Percentiles rank a stretch among this genome's conserved stretches.
phyloP scores from a whole-genome alignment of 2,797 vertebrate genomes.

The Lepilemur septentrionalis region DNA sequence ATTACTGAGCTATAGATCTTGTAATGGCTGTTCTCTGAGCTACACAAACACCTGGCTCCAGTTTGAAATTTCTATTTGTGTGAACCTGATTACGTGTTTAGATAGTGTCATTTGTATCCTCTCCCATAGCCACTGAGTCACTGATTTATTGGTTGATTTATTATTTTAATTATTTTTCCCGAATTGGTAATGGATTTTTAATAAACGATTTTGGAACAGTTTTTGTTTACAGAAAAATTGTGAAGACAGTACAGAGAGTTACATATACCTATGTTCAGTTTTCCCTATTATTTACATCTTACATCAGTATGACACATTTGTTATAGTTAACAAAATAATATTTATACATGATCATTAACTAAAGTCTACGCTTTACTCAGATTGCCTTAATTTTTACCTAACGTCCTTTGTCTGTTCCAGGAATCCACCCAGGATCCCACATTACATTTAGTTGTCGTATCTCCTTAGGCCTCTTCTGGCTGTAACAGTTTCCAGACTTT shows the following conservation, averaged over 20 bases:
- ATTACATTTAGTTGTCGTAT: not conserved
- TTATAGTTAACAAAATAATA: not conserved
- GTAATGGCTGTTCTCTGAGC: not conserved
- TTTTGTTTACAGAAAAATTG: slow-evolving; percentile 33
- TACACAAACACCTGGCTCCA: not conserved
- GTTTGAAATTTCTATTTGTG: slow-evolving; percentile 35
- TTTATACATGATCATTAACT: not conserved
- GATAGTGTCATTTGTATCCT: not conserved
- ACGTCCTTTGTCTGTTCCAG: not conserved
- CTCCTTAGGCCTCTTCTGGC: not conserved
- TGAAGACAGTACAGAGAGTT: not conserved
- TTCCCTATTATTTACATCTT: not conserved
- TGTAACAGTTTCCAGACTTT: not conserved
- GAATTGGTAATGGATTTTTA: slow-evolving; percentile 28
- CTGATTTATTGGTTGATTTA: not conserved
- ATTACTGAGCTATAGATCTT: not conserved
- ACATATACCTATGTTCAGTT: not conserved
- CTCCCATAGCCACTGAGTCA: not conserved
- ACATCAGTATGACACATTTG: not conserved
- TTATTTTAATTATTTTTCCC: slow-evolving; percentile 25
- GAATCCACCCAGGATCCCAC: not conserved
- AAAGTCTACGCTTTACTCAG: not conserved
- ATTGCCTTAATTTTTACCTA: slow-evolving; percentile 26
- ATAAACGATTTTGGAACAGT: not conserved
- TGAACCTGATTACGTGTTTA: slow-evolving; percentile 23